Evolutionary conservation across 2,113 vertebrate species (phyloP), one percentile per base, ranked within the genome.

Genomic region (Seriola quinqueradiata): DNA sequence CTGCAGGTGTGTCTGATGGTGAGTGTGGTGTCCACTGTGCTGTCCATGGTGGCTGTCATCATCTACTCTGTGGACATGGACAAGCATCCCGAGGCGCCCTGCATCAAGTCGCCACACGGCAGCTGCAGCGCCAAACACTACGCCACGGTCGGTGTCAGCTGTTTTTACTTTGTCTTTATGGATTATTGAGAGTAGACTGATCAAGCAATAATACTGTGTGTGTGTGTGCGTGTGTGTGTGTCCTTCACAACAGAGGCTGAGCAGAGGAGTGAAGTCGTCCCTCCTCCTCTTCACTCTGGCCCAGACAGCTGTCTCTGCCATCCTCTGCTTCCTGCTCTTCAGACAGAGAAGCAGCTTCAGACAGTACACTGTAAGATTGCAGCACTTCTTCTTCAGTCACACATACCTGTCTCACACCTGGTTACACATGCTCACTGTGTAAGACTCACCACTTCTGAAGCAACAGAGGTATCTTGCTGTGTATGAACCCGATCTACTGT

Each of bases 31-130:
- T 77, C 92, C 28, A 25, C 70, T 4, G 54, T 91, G 68, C 68
- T 93, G 59, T 91, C 95, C 4, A 8, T 90, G 57, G 54, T 91
- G 32, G 95, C 95, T 36, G 57, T 92, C 19, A 85, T 92, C 81
- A 79, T 95, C 68, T 95, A 95, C 83, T 82, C 82, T 10, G 73
- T 93, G 74, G 95, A 96, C 68, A 70, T 95, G 3, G 7, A 57
- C 34, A 86, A 34, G 8, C 61, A 92, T 63, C 82, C 67, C 0
- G 64, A n/a, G 4, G 17, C 3, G 0, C 1, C 23, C 17, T 95
- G 95, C 36, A 0, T 0, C 0, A 0, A 4, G 2, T 6, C 0
- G 0, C 0, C 0, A 0, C 0, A 23, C 0, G 3, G 0, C 0
- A 0, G 0, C 7, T 95, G 95, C 42, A 0, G 5, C 0, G 3